These are phyloP conservation scores for Heterodera filipjevi DNA, from an alignment of 2,888 invertebrate genomes.

Conservation along the genomic window DNA sequence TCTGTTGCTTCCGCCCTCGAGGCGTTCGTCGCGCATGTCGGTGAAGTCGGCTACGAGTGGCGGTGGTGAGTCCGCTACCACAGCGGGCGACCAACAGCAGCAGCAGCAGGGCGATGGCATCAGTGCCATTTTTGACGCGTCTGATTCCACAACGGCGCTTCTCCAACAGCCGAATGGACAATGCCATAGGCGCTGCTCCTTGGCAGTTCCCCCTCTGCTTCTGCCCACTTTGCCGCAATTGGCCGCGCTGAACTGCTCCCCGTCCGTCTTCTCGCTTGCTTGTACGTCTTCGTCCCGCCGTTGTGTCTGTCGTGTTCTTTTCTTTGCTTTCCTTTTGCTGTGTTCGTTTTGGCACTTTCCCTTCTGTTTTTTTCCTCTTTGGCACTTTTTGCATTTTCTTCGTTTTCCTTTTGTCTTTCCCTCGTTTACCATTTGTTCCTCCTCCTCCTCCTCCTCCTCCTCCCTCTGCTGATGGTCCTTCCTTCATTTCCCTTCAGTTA, in stretches of 20 bases:
- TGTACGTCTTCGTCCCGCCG: slow-evolving; percentile 3
- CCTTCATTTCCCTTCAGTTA: background rate
- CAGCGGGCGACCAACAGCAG: background rate
- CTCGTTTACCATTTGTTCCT: background rate
- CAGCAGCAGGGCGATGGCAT: background rate
- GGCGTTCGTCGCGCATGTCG: slow-evolving; percentile 40
- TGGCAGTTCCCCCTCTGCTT: slow-evolving; percentile 18
- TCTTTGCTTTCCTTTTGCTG: background rate
- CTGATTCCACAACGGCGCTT: background rate
- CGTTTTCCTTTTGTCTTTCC: background rate
- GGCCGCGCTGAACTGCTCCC: background rate
- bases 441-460: too few species aligned
- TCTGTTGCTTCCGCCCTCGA: slow-evolving; percentile 35
- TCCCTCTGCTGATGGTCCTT: background rate
- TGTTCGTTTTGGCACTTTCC: slow-evolving; percentile 1
- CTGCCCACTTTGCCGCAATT: slow-evolving; percentile 23
- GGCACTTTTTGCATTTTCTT: background rate
- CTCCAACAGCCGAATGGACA: slow-evolving; percentile 23
- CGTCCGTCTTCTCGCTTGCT: slow-evolving; percentile 8
- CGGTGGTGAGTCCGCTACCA: background rate
- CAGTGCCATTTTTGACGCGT: slow-evolving; percentile 5
- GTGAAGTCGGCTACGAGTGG: slow-evolving; percentile 34
- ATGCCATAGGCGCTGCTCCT: slow-evolving; percentile 1
- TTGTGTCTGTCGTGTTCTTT: background rate
- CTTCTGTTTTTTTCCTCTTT: background rate